Evolutionary conservation across 2,113 vertebrate genomes (phyloP).

Genomic region (Oryzias curvinotus): DNA sequence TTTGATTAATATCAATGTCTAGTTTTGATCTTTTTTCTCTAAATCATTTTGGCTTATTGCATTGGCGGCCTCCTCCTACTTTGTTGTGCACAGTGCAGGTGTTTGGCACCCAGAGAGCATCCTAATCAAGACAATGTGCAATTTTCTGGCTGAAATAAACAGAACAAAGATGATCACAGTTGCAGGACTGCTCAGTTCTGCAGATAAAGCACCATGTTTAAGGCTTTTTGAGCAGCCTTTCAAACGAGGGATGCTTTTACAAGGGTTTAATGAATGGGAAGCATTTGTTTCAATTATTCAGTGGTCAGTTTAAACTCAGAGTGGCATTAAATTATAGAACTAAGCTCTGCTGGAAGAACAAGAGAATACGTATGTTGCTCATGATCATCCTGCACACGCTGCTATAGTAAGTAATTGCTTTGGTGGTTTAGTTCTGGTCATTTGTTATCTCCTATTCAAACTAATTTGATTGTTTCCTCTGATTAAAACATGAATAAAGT

Average conservation of each 20-base stretch:
- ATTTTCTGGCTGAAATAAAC: constrained; percentile 40
- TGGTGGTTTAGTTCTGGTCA: constrained; percentile 48
- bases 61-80: neutral
- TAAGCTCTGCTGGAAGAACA: constrained; percentile 27
- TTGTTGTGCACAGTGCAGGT: constrained; percentile 50
- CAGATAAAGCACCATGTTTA: constrained; percentile 27
- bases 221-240: constrained; percentile 39
- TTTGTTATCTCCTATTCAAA: constrained; percentile 50
- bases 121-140: constrained; percentile 46
- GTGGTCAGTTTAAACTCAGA: constrained; percentile 53
- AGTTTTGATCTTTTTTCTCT: constrained; percentile 1
- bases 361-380: constrained; percentile 45
- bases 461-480: constrained; percentile 35
- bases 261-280: constrained; percentile 53
- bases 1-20: constrained; percentile 11
- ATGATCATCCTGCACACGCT: constrained; percentile 51
- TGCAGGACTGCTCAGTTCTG: constrained; percentile 21
- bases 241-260: constrained; percentile 51
- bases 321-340: constrained; percentile 57
- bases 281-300: constrained; percentile 57
- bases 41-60: constrained; percentile 9
- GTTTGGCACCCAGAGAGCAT: constrained; percentile 35
- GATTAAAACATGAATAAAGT: constrained; percentile 29
- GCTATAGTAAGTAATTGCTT: constrained; percentile 53
- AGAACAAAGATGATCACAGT: constrained; percentile 42